Base-by-base conservation (phyloP, 2,113 vertebrate species). In the Bagarius yarrelli region DNA sequence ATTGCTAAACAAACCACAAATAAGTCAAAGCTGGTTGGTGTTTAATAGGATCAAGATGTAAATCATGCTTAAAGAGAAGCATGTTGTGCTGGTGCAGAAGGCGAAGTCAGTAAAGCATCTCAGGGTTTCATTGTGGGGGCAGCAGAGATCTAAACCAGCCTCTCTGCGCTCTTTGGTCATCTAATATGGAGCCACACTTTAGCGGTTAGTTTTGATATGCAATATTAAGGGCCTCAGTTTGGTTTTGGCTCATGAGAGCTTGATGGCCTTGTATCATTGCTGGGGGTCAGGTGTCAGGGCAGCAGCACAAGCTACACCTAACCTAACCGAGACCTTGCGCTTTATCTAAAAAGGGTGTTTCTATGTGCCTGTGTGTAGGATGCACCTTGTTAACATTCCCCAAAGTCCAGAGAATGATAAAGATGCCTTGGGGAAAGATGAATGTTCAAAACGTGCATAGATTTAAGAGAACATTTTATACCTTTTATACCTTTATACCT, bases 21-120 rank as follows among this genome's bases (percentile, higher is more conserved):
- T 50, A 72, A 63, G 63, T 53, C 70, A 80, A 71, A 81, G 50
- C 32, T 56, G 73, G 52, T 72, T 79, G 15, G 79, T 76, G 67
- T 71, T 23, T 44, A 34, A 80, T 76, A 73, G 36, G 52, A 84
- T 82, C 71, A 67, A 82, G 79, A 47, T 52, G 75, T 73, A 83
- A 86, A 87, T 73, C 44, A 71, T 80, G 84, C 74, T 60, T 83
- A 76, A 61, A 63, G 66, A 81, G 80, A 87, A 25, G 44, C 85
- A 88, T 78, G 84, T 80, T 47, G 83, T 60, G 44, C n/a, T 73
- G 67, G 78, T 40, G 9, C 72, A 71, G 64, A 67, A 57, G 66
- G 82, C 30, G 71, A 78, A 63, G 64, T 32, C 61, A 76, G 74
- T 69, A 76, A 83, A 59, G 72, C 32, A 83, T 71, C 27, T 71